Base-by-base conservation (phyloP, 37 sponge, comb jelly and placozoan genomes). In the Spongilla lacustris region DNA sequence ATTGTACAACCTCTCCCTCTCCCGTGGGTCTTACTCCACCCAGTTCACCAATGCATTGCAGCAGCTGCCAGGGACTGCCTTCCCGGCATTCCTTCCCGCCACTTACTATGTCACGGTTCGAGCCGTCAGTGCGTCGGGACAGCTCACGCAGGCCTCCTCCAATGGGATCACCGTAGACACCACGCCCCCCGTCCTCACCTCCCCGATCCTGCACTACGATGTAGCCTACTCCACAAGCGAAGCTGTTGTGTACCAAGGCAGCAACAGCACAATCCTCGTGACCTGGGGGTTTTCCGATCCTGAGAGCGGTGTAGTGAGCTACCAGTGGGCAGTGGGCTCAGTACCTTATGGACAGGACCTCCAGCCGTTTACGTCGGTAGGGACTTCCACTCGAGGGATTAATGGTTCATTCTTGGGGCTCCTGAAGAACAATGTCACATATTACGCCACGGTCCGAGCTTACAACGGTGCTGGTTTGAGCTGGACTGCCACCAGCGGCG, bases 311-410 rank as follows among this genome's bases (percentile, higher is more conserved):
- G 85, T 95, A n/a, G 76, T 76, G 22, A 91, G 90, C n/a, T 92
- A 95, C 76, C 28, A 58, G 25, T 95, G 96, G 96, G 91, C 91
- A 10, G 88, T 95, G 33, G 96, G 96, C 11, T 88, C 80, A 1
- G 9, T 28, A 13, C 84, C 89, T 4, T 80, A 50, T 33, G 71
- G 31, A 6, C 26, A 73, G 13, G 89, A 95, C 48, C 38, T 92
- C 22, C 93, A 92, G 66, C 13, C 30, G 9, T 81, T 81, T 46
- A 69, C 31, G 9, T 85, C 86, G 36, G 91, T 92, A 0, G 96
- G 93, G 14, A 32, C 72, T 26, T 36, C 67, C 33, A 87, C 81
- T 29, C 34, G 29, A 26, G 93, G 89, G 21, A 77, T 35, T 2
- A 90, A 86, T 41, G 29, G 50, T 33, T 26, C 24, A 25, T 76